Evolutionary conservation across 2,113 vertebrate species (phyloP).

Genomic region (Bos indicus): DNA sequence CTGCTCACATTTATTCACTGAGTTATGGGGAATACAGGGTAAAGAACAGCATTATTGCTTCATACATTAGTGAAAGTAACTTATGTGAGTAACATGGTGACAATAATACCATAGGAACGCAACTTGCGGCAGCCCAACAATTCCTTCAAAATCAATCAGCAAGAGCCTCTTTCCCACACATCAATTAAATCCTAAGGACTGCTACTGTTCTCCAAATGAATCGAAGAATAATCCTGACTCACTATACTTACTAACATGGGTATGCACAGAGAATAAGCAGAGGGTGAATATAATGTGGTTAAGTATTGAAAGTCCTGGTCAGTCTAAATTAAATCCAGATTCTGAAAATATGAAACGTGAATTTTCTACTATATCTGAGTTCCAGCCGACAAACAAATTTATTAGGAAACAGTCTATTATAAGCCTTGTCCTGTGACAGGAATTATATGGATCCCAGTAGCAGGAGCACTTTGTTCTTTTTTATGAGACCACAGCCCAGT

Average conservation of each 20-base stretch:
- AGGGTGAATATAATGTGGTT: neutral
- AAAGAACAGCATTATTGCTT: neutral
- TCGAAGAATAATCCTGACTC: neutral
- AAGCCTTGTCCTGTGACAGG: neutral
- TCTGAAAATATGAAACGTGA: constrained; percentile 24
- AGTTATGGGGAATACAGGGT: neutral
- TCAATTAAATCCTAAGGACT: neutral
- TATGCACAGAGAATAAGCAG: neutral
- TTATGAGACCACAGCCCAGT: neutral
- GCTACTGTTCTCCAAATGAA: neutral
- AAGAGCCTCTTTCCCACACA: neutral
- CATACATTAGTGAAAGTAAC: neutral
- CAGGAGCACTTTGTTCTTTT: neutral
- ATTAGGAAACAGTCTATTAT: neutral
- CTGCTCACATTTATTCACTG: neutral
- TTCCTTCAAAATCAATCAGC: neutral
- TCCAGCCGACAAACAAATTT: neutral
- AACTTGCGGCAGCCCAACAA: neutral
- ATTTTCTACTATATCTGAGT: neutral
- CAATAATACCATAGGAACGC: neutral
- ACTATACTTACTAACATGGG: neutral
- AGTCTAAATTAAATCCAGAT: neutral
- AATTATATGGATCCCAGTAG: neutral
- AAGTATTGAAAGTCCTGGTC: neutral
- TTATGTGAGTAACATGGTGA: neutral